phyloP scores from a whole-genome alignment of 30 jellyfish, hydroid and myxozoan genomes.

The Nemopilema nomurai region DNA sequence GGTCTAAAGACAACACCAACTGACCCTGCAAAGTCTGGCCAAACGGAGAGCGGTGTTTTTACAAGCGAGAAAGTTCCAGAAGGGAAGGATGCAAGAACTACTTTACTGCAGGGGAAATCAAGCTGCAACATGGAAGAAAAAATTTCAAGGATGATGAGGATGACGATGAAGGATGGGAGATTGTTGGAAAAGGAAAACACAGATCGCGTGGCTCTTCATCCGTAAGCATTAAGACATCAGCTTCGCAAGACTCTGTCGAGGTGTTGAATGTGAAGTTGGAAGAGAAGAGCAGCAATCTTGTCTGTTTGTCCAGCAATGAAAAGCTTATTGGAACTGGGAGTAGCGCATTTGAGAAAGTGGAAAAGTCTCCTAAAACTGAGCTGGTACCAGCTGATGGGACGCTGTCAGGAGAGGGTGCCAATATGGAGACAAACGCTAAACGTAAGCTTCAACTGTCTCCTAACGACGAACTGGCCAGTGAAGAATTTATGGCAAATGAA shows the following conservation, averaged over 20 bases:
- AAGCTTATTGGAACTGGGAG: slow-evolving; percentile 13
- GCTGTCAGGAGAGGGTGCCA: background rate
- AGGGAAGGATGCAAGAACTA: background rate
- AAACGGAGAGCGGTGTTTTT: background rate
- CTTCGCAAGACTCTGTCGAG: slow-evolving; percentile 58
- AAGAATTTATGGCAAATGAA: background rate
- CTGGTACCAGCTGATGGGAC: background rate
- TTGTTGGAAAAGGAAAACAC: slow-evolving; percentile 79
- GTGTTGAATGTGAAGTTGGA: background rate
- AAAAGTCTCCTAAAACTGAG: slow-evolving; percentile 18
- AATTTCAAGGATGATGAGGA: slow-evolving; percentile 10
- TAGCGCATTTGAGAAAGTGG: slow-evolving; percentile 55
- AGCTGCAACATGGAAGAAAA: background rate
- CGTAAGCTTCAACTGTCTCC: background rate
- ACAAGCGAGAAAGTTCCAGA: background rate
- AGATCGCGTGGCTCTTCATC: slow-evolving; percentile 87
- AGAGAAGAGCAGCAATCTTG: background rate
- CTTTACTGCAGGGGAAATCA: background rate
- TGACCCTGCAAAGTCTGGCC: slow-evolving; percentile 9
- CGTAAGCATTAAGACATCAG: slow-evolving; percentile 48
- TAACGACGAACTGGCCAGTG: background rate
- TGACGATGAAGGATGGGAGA: slow-evolving; percentile 92
- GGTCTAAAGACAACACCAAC: slow-evolving; percentile 61
- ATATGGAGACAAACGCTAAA: background rate
- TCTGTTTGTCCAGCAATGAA: background rate